Conservation (phyloP, 2,888 invertebrate species). For the Drosophila cognata region DNA sequence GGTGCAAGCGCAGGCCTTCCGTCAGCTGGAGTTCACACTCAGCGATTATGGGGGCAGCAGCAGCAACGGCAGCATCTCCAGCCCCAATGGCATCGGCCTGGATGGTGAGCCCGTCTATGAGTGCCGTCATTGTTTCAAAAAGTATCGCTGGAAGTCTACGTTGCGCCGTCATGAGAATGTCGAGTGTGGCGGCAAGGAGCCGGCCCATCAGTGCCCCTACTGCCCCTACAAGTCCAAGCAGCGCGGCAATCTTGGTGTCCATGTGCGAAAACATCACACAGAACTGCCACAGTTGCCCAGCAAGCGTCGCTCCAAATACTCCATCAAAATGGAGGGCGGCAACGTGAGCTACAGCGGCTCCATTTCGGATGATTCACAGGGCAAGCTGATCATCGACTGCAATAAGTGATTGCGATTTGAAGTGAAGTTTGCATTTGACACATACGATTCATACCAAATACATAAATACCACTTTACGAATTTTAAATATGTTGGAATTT, state of each 20-base stretch:
- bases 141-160: constrained; percentile 94
- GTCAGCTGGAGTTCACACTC: constrained; percentile 82
- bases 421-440: constrained; percentile 8
- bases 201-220: constrained; percentile 92
- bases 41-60: constrained; percentile 78
- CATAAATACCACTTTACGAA: constrained; percentile 16
- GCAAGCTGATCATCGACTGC: constrained; percentile 80
- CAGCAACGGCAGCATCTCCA: constrained; percentile 68
- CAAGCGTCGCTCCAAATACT: constrained; percentile 91
- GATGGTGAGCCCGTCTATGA: constrained; percentile 86
- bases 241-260: constrained; percentile 92
- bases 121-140: constrained; percentile 93
- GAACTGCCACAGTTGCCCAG: constrained; percentile 85
- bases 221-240: constrained; percentile 93
- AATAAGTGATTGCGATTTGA: constrained; percentile 63
- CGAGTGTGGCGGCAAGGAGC: constrained; percentile 93
- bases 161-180: constrained; percentile 93
- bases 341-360: constrained; percentile 60
- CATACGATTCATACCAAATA: constrained; percentile 65
- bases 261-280: constrained; percentile 91
- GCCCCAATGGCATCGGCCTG: constrained; percentile 88
- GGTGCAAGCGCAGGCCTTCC: constrained; percentile 81
- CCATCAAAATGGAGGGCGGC: constrained; percentile 83
- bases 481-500: constrained; percentile 18
- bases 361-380: constrained; percentile 77